Base-by-base conservation (phyloP, 2,797 vertebrate genomes). In the Myotis daubentonii region DNA sequence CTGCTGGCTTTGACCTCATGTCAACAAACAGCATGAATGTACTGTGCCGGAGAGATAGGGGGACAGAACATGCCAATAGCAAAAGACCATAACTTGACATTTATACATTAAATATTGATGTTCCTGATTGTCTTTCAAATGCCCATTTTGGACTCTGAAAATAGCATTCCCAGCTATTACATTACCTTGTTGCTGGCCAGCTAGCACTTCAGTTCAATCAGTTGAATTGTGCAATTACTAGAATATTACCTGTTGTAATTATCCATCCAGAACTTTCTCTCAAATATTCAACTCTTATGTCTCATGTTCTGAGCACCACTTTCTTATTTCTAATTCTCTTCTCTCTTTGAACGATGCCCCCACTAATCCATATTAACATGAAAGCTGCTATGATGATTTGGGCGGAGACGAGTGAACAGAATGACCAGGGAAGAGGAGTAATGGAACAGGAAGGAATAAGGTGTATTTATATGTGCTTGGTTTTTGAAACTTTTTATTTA, bases 271-370 rank as follows among this genome's bases (percentile, higher is more conserved):
- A 87, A 81, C 55, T 62, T 91, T 49, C 80, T 91, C 55, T 55
- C 83, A 94, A 93, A 72, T 62, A 49, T 90, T 89, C 72, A 85
- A 49, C n/a, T 90, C 51, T 38, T 72, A 3, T 68, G 44, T 51
- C 20, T 78, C 72, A 36, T 44, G 23, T 12, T 84, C 6, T 55
- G 30, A 65, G 41, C 16, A 86, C 4, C 10, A 36, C 47, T 85
- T 93, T 87, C 74, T 88, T 65, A 79, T n/a, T 89, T 75, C 17
- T 93, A 94, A 92, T 82, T 85, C 20, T 94, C 49, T 87, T 41
- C 22, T 92, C 92, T 87, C 71, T 92, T 55, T 89, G 92, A 74
- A 74, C 44, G 80, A 92, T 66, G 47, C 8, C 9, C 30, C 30
- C 44, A 83, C 15, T 82, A 65, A 87, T 53, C 91, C 51, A 66